Evolutionary conservation across 2,888 invertebrate genomes (phyloP).

Genomic region (Drosophila aldrichi): DNA sequence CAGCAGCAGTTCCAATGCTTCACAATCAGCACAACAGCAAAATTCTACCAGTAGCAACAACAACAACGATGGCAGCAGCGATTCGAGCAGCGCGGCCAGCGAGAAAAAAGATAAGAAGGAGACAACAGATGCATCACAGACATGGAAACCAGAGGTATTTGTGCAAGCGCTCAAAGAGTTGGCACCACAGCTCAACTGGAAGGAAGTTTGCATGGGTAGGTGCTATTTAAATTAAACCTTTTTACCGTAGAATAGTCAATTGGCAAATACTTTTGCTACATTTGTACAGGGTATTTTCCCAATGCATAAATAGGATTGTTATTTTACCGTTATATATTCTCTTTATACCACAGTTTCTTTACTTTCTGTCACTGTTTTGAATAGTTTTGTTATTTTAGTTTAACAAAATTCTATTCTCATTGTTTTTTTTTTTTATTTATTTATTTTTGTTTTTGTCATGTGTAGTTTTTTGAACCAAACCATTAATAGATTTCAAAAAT

Average conservation of each 20-base stretch:
- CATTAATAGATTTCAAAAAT: not conserved
- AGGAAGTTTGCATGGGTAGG: slow-evolving; percentile 93
- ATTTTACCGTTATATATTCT: no score
- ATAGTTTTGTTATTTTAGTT: not conserved
- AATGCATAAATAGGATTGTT: no score
- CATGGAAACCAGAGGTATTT: slow-evolving; percentile 98
- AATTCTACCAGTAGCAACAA: slow-evolving; percentile 47
- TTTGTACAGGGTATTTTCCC: no score
- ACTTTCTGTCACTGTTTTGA: not conserved
- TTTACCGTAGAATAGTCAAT: not conserved
- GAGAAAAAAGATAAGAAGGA: slow-evolving; percentile 83
- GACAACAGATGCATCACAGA: slow-evolving; percentile 87
- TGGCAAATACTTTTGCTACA: no score
- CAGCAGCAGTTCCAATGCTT: slow-evolving; percentile 37
- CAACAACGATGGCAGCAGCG: slow-evolving; percentile 66
- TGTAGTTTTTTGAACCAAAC: not conserved
- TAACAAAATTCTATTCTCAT: not conserved
- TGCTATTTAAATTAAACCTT: slow-evolving; percentile 32
- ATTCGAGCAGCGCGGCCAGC: slow-evolving; percentile 50
- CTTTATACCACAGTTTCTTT: not conserved
- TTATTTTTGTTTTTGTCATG: not conserved
- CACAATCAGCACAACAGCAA: slow-evolving; percentile 56
- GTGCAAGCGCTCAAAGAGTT: slow-evolving; percentile 96
- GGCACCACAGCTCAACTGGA: slow-evolving; percentile 95
- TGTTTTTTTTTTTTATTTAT: slow-evolving; percentile 1